A percentile compares a stretch with the other conserved stretches of the same genome.
Evolutionary conservation across 1,140 invertebrate genomes (phyloP).

Genomic region (Hypsibius dujardini): DNA sequence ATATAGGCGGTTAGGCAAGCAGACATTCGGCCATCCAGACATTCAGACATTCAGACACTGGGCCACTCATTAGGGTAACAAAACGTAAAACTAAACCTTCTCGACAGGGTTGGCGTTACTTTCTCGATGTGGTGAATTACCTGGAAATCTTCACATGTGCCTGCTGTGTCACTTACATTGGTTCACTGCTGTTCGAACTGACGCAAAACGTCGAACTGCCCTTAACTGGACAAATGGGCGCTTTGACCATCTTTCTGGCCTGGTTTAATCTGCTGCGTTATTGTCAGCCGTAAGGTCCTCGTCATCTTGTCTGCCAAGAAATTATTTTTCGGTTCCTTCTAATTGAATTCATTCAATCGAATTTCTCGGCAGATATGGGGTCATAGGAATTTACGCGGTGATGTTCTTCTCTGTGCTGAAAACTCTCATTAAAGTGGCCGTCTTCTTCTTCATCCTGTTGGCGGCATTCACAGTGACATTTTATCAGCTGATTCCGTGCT

Average conservation of each 20-base stretch:
- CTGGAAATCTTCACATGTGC: neutral
- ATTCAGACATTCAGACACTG: too few relatives aligned
- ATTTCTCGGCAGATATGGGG: too few relatives aligned
- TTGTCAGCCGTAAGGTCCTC: slow-evolving; percentile 14
- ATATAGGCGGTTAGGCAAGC: too few relatives aligned
- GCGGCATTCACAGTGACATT: slow-evolving; percentile 39
- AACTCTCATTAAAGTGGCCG: slow-evolving; percentile 38
- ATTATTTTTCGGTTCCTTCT: too few relatives aligned
- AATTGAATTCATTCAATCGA: too few relatives aligned
- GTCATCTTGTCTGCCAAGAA: too few relatives aligned
- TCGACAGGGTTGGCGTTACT: neutral
- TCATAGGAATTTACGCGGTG: slow-evolving; percentile 41
- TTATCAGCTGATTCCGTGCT: slow-evolving; percentile 33
- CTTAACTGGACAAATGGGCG: slow-evolving; percentile 36
- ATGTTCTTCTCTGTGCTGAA: slow-evolving; percentile 40
- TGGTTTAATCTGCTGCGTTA: slow-evolving; percentile 39
- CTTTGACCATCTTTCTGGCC: slow-evolving; percentile 34
- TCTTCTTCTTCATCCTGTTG: slow-evolving; percentile 39
- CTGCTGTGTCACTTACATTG: neutral
- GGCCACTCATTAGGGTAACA: too few relatives aligned
- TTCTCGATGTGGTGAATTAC: slow-evolving; percentile 2
- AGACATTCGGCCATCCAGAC: too few relatives aligned
- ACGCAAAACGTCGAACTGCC: too few relatives aligned
- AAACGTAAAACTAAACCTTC: too few relatives aligned
- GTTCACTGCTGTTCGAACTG: too few relatives aligned